Percentiles rank a stretch among this genome's conserved stretches.
Evolutionary conservation across 2,797 vertebrate species (phyloP).

Genomic region (Masticophis lateralis): DNA sequence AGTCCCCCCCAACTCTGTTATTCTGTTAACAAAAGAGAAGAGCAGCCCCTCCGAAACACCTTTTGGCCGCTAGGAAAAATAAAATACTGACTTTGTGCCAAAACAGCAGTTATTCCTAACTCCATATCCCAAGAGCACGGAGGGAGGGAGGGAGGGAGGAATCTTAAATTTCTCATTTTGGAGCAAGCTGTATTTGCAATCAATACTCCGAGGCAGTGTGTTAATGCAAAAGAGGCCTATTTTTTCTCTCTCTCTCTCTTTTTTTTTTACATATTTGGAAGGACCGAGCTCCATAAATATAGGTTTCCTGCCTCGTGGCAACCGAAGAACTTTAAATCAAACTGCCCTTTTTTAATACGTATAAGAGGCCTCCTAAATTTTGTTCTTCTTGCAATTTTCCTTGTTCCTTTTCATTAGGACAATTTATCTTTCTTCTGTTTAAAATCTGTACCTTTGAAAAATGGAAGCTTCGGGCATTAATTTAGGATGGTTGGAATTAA

Average conservation of each 20-base stretch:
- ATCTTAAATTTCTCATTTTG: background rate
- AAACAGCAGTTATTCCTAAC: background rate
- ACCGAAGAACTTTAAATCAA: background rate
- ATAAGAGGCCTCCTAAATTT: no score
- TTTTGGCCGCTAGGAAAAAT: background rate
- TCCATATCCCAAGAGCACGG: background rate
- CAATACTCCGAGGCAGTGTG: background rate
- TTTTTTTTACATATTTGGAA: background rate
- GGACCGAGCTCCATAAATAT: background rate
- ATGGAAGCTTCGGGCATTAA: background rate
- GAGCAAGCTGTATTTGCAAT: background rate
- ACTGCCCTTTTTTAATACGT: background rate
- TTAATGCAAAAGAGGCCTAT: background rate
- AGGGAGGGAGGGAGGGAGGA: background rate
- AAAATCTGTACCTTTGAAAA: background rate
- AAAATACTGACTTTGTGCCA: background rate
- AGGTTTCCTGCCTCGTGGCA: background rate
- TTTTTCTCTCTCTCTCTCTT: background rate
- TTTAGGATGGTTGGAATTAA: background rate
- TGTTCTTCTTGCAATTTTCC: background rate
- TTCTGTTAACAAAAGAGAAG: background rate
- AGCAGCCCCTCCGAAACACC: background rate
- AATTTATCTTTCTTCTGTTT: background rate
- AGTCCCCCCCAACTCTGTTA: background rate
- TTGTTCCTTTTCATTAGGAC: background rate